Evolutionary conservation across 2,113 vertebrate genomes (phyloP).

Genomic region (Blennius ocellaris): DNA sequence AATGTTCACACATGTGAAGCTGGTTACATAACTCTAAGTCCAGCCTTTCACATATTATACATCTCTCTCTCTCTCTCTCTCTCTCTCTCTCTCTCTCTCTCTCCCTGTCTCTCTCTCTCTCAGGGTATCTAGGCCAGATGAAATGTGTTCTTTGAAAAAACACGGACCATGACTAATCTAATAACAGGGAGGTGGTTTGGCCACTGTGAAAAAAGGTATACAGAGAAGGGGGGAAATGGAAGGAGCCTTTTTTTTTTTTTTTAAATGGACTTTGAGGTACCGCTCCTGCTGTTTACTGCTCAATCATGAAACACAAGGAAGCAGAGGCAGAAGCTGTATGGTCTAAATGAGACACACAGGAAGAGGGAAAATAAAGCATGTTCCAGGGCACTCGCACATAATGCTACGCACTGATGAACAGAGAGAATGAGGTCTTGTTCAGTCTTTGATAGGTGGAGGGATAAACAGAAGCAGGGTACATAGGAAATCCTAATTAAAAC

Average conservation of each 20-base stretch:
- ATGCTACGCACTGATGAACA: slow-evolving; percentile 54
- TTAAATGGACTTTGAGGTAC: slow-evolving; percentile 3
- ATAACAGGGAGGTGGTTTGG: slow-evolving; percentile 32
- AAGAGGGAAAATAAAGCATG: slow-evolving; percentile 4
- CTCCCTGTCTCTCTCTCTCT: slow-evolving; percentile 3
- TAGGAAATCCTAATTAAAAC: slow-evolving; percentile 37
- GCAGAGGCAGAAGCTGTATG: slow-evolving; percentile 2
- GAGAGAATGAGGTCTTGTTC: slow-evolving; percentile 59
- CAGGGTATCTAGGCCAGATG: slow-evolving; percentile 55
- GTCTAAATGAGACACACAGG: not conserved
- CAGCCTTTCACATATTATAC: slow-evolving; percentile 46
- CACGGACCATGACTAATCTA: slow-evolving; percentile 59
- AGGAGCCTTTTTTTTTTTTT: slow-evolving; percentile 12
- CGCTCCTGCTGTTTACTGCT: slow-evolving; percentile 19
- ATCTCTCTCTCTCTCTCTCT: slow-evolving; percentile 2
- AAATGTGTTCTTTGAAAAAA: slow-evolving; percentile 51
- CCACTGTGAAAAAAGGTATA: slow-evolving; percentile 38
- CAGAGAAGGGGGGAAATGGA: not conserved
- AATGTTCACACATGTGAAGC: slow-evolving; percentile 5
- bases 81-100: not conserved
- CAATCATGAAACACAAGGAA: not conserved
- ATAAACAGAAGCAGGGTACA: slow-evolving; percentile 19
- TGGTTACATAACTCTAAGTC: slow-evolving; percentile 71
- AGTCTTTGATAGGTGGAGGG: slow-evolving; percentile 15
- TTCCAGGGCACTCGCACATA: slow-evolving; percentile 30